These are phyloP conservation scores for Callaeas wilsoni DNA, from an alignment of 2,113 vertebrate species.

Conservation along the genomic window DNA sequence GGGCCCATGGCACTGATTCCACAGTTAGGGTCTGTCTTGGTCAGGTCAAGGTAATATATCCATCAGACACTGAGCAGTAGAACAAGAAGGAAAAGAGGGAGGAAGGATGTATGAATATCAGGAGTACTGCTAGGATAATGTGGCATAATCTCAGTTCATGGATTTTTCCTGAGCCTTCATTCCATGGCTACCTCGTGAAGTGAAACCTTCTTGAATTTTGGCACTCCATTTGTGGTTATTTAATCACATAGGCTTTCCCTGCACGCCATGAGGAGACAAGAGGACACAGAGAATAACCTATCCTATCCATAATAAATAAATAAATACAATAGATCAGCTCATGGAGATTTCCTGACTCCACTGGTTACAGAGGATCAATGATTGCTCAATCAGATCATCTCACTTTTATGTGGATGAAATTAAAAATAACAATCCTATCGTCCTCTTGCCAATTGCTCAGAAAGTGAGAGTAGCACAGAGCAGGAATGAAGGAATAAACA, in stretches of 20 bases:
- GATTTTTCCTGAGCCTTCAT: background rate
- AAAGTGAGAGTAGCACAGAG: background rate
- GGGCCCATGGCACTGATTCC: accelerated
- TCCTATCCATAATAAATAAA: background rate
- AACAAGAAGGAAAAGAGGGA: background rate
- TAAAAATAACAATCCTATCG: background rate
- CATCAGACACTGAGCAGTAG: background rate
- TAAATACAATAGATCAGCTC: background rate
- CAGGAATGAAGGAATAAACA: background rate
- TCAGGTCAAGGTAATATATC: background rate
- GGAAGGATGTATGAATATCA: background rate
- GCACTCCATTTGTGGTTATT: background rate
- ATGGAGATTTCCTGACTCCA: background rate
- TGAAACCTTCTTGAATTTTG: background rate
- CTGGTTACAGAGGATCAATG: background rate
- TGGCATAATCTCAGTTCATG: accelerated
- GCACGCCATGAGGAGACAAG: background rate
- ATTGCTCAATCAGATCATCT: background rate
- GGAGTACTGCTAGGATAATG: background rate
- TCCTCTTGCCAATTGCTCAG: background rate
- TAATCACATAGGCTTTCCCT: background rate
- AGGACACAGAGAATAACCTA: background rate
- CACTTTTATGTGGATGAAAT: background rate
- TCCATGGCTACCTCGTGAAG: background rate
- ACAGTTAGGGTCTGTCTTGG: background rate